A percentile compares a stretch with the other conserved stretches of the same genome.
Conservation (phyloP, 2,797 vertebrate genomes). For the Zalophus californianus region DNA sequence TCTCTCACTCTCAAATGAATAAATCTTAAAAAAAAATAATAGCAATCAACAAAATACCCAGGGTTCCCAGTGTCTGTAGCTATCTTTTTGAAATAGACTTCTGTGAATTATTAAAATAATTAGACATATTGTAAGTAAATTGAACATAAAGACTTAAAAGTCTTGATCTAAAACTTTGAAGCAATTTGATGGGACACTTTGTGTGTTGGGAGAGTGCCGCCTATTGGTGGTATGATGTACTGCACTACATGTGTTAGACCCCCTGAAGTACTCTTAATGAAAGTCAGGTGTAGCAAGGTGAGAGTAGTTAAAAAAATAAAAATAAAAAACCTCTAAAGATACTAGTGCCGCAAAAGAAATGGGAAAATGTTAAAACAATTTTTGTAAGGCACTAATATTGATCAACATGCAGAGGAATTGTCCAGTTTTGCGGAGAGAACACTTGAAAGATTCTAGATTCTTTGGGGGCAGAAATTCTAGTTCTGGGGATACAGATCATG, state of each 20-base stretch:
- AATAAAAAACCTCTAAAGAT: neutral
- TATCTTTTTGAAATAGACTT: neutral
- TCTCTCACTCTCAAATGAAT: neutral
- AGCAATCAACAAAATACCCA: neutral
- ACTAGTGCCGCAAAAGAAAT: neutral
- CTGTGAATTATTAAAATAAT: neutral
- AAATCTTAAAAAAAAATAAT: neutral
- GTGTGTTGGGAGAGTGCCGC: slow-evolving; percentile 45
- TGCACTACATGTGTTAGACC: neutral
- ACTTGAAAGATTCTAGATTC: neutral
- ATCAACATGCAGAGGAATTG: neutral
- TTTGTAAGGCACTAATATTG: neutral
- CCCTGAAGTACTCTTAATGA: neutral
- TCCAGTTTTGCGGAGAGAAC: neutral
- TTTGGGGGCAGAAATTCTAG: neutral
- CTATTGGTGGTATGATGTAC: slow-evolving; percentile 5
- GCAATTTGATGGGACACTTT: neutral
- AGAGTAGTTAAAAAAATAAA: neutral
- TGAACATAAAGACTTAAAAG: neutral
- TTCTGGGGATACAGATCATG: neutral
- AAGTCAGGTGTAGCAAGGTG: neutral
- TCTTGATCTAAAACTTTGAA: slow-evolving; percentile 20
- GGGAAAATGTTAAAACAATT: neutral
- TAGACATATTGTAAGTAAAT: slow-evolving; percentile 1
- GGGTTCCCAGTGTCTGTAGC: neutral